Base-by-base conservation (phyloP, 2,888 invertebrate genomes). In the Oeneis ivallda region DNA sequence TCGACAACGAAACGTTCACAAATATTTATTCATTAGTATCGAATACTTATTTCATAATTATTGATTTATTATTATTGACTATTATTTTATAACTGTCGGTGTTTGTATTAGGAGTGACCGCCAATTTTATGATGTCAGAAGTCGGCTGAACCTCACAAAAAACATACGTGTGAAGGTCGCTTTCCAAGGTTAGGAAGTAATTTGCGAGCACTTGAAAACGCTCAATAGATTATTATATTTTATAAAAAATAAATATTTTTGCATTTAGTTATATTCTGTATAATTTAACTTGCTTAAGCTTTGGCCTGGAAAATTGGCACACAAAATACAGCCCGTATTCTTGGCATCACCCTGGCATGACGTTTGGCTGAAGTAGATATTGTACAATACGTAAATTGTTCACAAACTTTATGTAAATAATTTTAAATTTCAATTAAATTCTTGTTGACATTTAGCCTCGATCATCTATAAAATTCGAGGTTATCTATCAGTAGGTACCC, bases 111-210 rank as follows among this genome's bases (percentile, higher is more conserved):
- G 41, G n/a, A 43, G 26, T 57, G 32, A 34, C 34, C 15, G 58
- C 34, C 56, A 54, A 54, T 54, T 17, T 17, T 11, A 34, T 58
- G 58, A 58, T 58, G 58, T 58, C 58, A 58, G 58, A 58, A 58
- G 32, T 58, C n/a, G 19, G 11, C 32, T 11, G 17, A 58, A 17
- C 45, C 45, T 58, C 26, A 58, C 47, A 58, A 45, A 58, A 58
- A 58, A 34, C 32, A 26, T 26, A 47, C 15, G n/a, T 34, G 45
- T 58, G 58, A 58, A 58, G 47, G 58, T 47, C 34, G 32, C 10
- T 34, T 47, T 45, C 34, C 39, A 56, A 54, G 39, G 19, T 19
- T 41, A 56, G 56, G 56, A 41, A 41, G 11, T 41, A 9, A 53
- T 9, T 15, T 10, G n/a, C 7, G 34, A 15, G 9, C 34, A 37